phyloP scores from a whole-genome alignment of 1,140 invertebrate species.

The Apocrypta bakeri region DNA sequence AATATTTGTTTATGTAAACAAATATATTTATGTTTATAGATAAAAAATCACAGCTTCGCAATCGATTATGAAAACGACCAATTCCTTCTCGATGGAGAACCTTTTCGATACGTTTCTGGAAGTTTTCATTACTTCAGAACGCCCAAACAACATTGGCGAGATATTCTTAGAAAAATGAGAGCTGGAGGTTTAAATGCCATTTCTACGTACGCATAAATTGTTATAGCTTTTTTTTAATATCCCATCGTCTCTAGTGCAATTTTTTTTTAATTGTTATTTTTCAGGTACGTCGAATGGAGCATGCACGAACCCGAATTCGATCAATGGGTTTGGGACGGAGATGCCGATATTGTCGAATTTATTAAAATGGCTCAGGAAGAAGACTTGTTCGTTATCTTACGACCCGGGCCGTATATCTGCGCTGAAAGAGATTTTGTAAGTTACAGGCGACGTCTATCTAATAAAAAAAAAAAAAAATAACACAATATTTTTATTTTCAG shows the following conservation, averaged over 20 bases:
- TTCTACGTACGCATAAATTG: slow-evolving; percentile 82
- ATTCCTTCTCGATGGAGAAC: slow-evolving; percentile 89
- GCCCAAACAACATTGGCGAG: slow-evolving; percentile 87
- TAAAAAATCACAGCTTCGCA: slow-evolving; percentile 59
- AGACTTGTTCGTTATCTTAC: slow-evolving; percentile 87
- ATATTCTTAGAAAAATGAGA: slow-evolving; percentile 87
- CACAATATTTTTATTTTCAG: slow-evolving; percentile 70
- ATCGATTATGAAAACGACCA: slow-evolving; percentile 85
- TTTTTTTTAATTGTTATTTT: slow-evolving; percentile 13
- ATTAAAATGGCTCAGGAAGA: slow-evolving; percentile 86
- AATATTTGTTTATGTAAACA: not conserved
- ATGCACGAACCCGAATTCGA: slow-evolving; percentile 87
- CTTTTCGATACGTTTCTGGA: slow-evolving; percentile 90
- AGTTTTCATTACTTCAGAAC: slow-evolving; percentile 95
- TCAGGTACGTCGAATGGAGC: slow-evolving; percentile 95
- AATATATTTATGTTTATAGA: not conserved
- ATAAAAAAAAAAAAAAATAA: not conserved
- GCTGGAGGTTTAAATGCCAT: slow-evolving; percentile 92
- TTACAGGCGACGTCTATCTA: not conserved
- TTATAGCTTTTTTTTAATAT: not conserved
- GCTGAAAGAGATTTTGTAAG: slow-evolving; percentile 87
- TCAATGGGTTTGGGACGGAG: slow-evolving; percentile 83
- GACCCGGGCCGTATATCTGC: slow-evolving; percentile 96
- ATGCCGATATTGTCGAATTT: slow-evolving; percentile 85
- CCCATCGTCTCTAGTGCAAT: not conserved